phyloP scores from a whole-genome alignment of 1,140 invertebrate species.

The Phymastichus coffea region DNA sequence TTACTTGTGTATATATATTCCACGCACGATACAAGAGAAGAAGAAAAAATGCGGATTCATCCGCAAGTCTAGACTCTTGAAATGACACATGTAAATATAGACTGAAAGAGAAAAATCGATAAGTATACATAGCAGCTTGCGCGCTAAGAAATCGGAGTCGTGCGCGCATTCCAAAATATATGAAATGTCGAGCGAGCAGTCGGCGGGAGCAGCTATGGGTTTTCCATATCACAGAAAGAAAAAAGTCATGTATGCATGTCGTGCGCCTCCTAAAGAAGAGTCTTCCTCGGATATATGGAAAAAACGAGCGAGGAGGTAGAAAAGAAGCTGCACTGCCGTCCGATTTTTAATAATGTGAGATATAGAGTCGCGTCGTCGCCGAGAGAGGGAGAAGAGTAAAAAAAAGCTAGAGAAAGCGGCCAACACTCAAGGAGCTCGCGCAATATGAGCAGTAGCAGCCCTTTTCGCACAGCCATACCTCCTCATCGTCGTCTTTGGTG shows the following conservation, averaged over 20 bases:
- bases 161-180: conserved; percentile 1
- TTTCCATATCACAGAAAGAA: conserved; percentile 14
- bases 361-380: conserved; percentile 1
- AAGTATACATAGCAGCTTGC: not conserved
- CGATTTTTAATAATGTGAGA: conserved; percentile 33
- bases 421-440: not conserved
- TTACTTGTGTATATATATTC: no score
- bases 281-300: not conserved
- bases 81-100: conserved; percentile 14
- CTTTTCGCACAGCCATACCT: not conserved
- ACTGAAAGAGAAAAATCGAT: not conserved
- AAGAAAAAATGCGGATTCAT: not conserved
- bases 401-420: not conserved
- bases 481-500: conserved; percentile 8
- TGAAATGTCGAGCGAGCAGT: conserved; percentile 18
- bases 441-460: conserved; percentile 7
- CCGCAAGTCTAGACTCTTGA: no score
- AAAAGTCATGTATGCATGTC: conserved; percentile 20
- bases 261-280: conserved; percentile 3
- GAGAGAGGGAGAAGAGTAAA: not conserved
- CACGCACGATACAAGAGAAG: not conserved
- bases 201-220: not conserved
- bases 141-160: conserved; percentile 12
- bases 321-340: not conserved
- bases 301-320: not conserved